Percentiles rank a stretch among this genome's conserved stretches.
Evolutionary conservation across 1,140 invertebrate species (phyloP).

Genomic region (Cheumatopsyche charites): DNA sequence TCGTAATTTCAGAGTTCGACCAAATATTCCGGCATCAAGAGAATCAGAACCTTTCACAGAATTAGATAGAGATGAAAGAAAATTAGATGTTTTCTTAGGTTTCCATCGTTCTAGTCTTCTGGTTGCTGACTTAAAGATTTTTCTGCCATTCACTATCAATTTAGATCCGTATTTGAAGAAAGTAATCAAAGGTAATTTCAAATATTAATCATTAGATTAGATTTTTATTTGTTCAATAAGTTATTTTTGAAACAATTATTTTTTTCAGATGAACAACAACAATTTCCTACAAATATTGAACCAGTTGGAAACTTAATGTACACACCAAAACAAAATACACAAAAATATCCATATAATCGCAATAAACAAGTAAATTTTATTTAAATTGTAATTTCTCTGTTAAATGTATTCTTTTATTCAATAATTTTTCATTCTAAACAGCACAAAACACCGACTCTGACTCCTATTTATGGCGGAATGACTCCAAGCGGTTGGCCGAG

Average conservation of each 20-base stretch:
- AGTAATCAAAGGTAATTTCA: slow-evolving; percentile 82
- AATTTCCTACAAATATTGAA: slow-evolving; percentile 62
- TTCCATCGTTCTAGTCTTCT: slow-evolving; percentile 82
- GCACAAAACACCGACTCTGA: slow-evolving; percentile 38
- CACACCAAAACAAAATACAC: slow-evolving; percentile 36
- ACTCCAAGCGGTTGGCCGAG: slow-evolving; percentile 43
- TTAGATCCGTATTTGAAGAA: slow-evolving; percentile 95
- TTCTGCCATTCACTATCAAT: slow-evolving; percentile 96
- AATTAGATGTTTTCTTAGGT: slow-evolving; percentile 90
- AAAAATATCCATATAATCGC: slow-evolving; percentile 34
- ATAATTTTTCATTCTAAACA: slow-evolving; percentile 11
- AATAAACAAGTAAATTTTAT: slow-evolving; percentile 40
- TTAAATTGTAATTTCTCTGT: neutral
- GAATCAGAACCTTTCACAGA: slow-evolving; percentile 89
- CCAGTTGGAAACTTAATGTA: slow-evolving; percentile 30
- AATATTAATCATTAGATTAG: neutral
- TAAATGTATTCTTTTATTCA: neutral
- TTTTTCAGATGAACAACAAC: slow-evolving; percentile 69
- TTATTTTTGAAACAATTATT: neutral
- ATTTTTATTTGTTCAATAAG: too few species aligned
- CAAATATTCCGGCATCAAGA: slow-evolving; percentile 81
- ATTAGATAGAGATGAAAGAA: slow-evolving; percentile 91
- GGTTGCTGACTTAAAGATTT: slow-evolving; percentile 89
- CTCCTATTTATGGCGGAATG: slow-evolving; percentile 44
- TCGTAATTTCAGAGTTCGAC: slow-evolving; percentile 68